A percentile compares a stretch with the other conserved stretches of the same genome.
phyloP scores from a whole-genome alignment of 2,888 invertebrate genomes.

The Cephonodes hylas region DNA sequence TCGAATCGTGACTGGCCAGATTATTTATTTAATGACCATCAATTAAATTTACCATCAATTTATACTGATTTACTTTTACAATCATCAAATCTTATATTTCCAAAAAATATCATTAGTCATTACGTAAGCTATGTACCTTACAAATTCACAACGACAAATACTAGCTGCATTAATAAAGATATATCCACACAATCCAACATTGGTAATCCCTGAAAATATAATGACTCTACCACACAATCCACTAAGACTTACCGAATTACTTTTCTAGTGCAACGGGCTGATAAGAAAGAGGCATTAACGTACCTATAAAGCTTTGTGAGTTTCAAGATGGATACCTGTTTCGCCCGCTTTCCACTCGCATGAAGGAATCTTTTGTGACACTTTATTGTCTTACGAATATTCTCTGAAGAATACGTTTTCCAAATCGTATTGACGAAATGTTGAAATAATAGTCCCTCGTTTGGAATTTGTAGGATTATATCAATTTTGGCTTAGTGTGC shows the following conservation, averaged over 20 bases:
- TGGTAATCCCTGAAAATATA: not conserved
- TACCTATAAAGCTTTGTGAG: slow-evolving; percentile 27
- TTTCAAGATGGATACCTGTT: slow-evolving; percentile 26
- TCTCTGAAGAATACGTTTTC: not conserved
- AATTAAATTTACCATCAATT: no score
- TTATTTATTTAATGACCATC: no score
- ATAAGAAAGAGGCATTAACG: slow-evolving; percentile 20
- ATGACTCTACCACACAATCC: slow-evolving; percentile 4
- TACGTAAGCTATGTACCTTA: no score
- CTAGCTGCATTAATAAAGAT: not conserved
- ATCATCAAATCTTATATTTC: no score
- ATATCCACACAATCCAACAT: not conserved
- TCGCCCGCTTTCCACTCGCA: slow-evolving; percentile 24
- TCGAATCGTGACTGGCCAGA: no score
- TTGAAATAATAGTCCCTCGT: not conserved
- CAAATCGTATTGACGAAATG: not conserved
- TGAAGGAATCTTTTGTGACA: slow-evolving; percentile 28
- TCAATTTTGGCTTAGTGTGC: not conserved
- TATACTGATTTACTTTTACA: no score
- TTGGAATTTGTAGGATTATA: not conserved
- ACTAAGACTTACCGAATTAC: slow-evolving; percentile 23
- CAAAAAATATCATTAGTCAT: no score
- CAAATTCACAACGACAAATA: no score
- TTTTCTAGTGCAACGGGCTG: slow-evolving; percentile 28
- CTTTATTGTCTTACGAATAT: slow-evolving; percentile 14